Conservation (phyloP, 1,140 invertebrate species). For the Varroa destructor region DNA sequence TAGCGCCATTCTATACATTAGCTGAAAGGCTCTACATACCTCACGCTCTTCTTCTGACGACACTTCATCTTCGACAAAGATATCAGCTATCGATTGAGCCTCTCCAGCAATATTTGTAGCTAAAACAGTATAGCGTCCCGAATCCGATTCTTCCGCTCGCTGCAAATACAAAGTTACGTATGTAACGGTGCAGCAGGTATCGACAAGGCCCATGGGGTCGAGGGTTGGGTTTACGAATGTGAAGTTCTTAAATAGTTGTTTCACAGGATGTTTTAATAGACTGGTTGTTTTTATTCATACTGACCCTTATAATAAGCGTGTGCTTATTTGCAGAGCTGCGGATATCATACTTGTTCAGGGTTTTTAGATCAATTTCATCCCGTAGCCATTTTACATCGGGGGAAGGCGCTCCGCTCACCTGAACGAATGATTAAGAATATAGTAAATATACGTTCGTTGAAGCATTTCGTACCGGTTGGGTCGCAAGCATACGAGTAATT, state of each 20-base stretch:
- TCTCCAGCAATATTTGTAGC: conserved; percentile 59
- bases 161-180: conserved; percentile 37
- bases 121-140: conserved; percentile 57
- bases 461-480: too few species aligned
- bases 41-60: conserved; percentile 31
- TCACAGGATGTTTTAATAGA: too few species aligned
- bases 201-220: too few species aligned
- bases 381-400: conserved; percentile 29
- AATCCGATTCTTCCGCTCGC: conserved; percentile 45
- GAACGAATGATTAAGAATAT: too few species aligned
- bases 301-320: conserved; percentile 14
- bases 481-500: too few species aligned
- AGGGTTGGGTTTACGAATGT: too few species aligned
- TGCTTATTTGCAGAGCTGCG: conserved; percentile 21
- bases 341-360: conserved; percentile 25
- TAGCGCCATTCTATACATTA: too few species aligned
- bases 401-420: conserved; percentile 18
- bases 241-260: too few species aligned
- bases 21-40: conserved; percentile 28
- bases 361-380: conserved; percentile 28
- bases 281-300: neutral
- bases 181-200: conserved; percentile 45
- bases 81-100: conserved; percentile 60
- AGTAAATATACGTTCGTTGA: too few species aligned
- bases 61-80: conserved; percentile 54